Percentiles rank a stretch among this genome's conserved stretches.
Evolutionary conservation across 2,113 vertebrate genomes (phyloP).

Genomic region (Ahaetulla prasina): DNA sequence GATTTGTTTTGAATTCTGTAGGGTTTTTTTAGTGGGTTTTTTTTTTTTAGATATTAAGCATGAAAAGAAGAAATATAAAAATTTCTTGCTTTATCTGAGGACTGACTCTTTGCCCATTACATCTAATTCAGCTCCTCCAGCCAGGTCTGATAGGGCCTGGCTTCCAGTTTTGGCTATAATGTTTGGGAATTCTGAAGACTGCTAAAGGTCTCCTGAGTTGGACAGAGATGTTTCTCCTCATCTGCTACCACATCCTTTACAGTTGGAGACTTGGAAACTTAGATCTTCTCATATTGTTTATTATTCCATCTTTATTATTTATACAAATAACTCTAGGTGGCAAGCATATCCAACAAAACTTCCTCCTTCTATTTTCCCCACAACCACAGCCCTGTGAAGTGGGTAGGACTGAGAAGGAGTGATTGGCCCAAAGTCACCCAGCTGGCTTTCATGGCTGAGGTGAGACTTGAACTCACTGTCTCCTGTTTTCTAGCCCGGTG

Average conservation of each 20-base stretch:
- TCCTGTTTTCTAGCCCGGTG: too few relatives aligned
- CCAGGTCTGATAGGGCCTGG: background rate
- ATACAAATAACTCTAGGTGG: too few relatives aligned
- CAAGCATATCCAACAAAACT: too few relatives aligned
- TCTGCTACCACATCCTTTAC: background rate
- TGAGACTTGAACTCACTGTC: too few relatives aligned
- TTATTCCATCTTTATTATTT: too few relatives aligned
- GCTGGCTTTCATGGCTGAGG: too few relatives aligned
- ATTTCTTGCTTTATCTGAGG: background rate
- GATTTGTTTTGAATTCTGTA: fast-evolving
- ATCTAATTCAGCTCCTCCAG: background rate
- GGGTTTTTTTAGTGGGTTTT: background rate
- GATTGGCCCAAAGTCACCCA: too few relatives aligned
- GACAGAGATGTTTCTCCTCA: background rate
- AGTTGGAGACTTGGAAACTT: background rate
- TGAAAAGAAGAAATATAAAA: background rate
- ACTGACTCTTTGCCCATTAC: background rate
- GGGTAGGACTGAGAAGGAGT: too few relatives aligned
- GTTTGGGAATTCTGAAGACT: background rate
- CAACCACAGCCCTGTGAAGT: too few relatives aligned
- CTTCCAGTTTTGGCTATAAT: background rate
- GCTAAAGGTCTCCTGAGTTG: background rate
- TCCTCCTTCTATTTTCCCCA: too few relatives aligned
- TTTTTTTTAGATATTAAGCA: background rate
- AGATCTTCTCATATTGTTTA: background rate